Evolutionary conservation across 2,888 invertebrate genomes (phyloP), one percentile per base, ranked within the genome.

Genomic region (Microchrysa polita): DNA sequence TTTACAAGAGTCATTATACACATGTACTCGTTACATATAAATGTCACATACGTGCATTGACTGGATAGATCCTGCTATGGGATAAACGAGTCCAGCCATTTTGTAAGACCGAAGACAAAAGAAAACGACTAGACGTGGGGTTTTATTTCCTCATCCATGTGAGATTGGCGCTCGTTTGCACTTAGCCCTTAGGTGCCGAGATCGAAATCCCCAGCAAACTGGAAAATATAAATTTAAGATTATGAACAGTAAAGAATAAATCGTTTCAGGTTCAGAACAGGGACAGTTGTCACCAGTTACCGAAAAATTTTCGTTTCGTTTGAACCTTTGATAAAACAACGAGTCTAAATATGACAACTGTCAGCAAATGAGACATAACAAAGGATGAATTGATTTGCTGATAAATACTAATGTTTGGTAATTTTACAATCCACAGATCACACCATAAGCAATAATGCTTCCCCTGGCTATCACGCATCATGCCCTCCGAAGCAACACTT

Each of bases 141-240:
- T 7, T 34, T n/a, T n/a, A n/a, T n/a, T n/a, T n/a, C n/a, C 27
- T 34, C 27, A 5, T 2, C 27, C 7, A 7, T 34, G 27, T 34
- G 48, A 61, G n/a, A 65, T 22, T 34, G 65, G 44, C 34, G 22
- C 65, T 65, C 65, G 34, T 65, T 65, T 65, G 69, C 55, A 69
- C 69, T 69, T 67, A 67, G 53, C 67, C 55, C 40, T 27, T 5
- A 55, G 55, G 57, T 55, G 34, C 4, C 20, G 40, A 55, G 55
- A 69, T 55, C 55, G 57, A 12, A 55, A 69, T 55, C 40, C 55
- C 14, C 42, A 40, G 69, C 40, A 40, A 69, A 27, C 34, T 40
- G 55, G 23, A 10, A 10, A 57, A 57, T 20, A 69, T 69, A 69
- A 55, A 69, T 69, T 69, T 23, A 5, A 55, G 55, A 57, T 20